Percentiles rank a stretch among this genome's conserved stretches.
These are phyloP conservation scores for Neosalanx taihuensis DNA, from an alignment of 2,797 vertebrate species.

Conservation along the genomic window DNA sequence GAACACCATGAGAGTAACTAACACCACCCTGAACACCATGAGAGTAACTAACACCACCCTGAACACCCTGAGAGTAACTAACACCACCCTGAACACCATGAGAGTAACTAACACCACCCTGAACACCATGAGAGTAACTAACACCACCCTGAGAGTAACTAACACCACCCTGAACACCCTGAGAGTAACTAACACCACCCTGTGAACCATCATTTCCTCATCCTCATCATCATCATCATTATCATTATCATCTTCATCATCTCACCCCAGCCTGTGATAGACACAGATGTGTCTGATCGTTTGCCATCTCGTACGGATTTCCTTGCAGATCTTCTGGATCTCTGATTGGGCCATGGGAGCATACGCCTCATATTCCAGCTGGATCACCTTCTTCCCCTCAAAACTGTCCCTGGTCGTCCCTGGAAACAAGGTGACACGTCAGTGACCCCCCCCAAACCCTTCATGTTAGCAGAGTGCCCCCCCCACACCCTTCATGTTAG, in stretches of 20 bases:
- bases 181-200: background rate
- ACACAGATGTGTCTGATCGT: conserved; percentile 80
- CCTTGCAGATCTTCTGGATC: conserved; percentile 81
- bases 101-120: no score
- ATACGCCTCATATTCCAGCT: conserved; percentile 90
- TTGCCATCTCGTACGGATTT: conserved; percentile 82
- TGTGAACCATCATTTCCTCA: background rate
- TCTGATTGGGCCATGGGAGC: conserved; percentile 85
- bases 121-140: no score
- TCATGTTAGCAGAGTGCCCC: background rate
- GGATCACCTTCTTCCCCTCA: conserved; percentile 81
- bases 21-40: no score
- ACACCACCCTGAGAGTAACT: no score
- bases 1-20: no score
- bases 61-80: no score
- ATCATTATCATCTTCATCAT: background rate
- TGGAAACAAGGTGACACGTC: conserved; percentile 46
- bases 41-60: no score
- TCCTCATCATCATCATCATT: background rate
- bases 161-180: no score
- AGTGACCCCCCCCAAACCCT: background rate
- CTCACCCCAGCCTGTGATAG: conserved; percentile 88
- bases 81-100: no score
- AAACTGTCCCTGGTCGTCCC: conserved; percentile 87
- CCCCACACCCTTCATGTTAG: no score